phyloP scores from a whole-genome alignment of 2,888 invertebrate species.

The Erannis defoliaria region DNA sequence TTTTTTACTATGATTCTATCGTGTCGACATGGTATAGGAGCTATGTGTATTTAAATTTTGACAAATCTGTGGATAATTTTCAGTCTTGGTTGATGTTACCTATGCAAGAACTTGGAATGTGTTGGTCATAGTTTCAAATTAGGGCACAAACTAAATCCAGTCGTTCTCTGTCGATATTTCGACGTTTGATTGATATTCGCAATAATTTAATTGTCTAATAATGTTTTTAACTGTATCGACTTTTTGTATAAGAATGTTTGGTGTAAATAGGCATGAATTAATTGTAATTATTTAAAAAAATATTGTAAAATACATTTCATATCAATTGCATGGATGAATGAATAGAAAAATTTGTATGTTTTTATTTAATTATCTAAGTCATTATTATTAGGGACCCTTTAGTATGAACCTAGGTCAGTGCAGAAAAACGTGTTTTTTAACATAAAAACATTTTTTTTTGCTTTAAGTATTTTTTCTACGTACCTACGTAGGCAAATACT shows the following conservation, averaged over 20 bases:
- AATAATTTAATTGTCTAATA: neutral
- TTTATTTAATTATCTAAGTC: neutral
- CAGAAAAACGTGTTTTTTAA: too few relatives aligned
- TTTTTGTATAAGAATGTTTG: constrained; percentile 1
- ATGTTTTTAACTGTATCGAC: constrained; percentile 1
- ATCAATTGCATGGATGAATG: constrained; percentile 19
- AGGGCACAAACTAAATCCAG: neutral
- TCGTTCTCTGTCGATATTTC: neutral
- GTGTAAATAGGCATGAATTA: constrained; percentile 42
- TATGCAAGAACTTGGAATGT: constrained; percentile 70
- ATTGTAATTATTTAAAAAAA: constrained; percentile 15
- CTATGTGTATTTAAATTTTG: constrained; percentile 56
- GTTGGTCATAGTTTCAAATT: constrained; percentile 60
- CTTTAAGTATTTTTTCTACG: too few relatives aligned
- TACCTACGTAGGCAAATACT: too few relatives aligned
- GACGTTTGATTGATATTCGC: too few relatives aligned
- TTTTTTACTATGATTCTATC: constrained; percentile 70
- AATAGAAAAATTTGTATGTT: neutral
- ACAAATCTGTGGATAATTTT: constrained; percentile 70
- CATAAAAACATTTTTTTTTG: neutral
- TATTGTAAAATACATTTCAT: constrained; percentile 34
- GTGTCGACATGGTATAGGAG: constrained; percentile 70
- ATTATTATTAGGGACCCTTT: too few relatives aligned
- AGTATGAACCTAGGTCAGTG: too few relatives aligned
- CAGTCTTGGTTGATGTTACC: constrained; percentile 67